Conservation (phyloP, 2,797 vertebrate species). For the Podarcis siculus region DNA sequence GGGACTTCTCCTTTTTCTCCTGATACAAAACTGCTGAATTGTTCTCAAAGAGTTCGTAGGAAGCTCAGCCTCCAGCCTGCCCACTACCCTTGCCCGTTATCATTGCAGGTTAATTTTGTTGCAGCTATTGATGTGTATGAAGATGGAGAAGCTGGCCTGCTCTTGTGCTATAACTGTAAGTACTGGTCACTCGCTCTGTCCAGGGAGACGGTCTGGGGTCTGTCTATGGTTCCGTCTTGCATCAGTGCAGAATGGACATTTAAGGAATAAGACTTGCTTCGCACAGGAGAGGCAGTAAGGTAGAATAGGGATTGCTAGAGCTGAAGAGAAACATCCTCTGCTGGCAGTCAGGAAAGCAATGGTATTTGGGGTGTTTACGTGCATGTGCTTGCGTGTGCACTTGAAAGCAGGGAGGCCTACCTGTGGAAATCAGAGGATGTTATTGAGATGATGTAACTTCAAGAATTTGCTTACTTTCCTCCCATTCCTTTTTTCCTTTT, state of each 20-base stretch:
- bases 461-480: too few relatives aligned
- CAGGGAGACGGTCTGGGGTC: background rate
- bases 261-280: background rate
- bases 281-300: background rate
- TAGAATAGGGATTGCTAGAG: background rate
- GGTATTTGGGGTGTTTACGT: too few relatives aligned
- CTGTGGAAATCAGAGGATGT: too few relatives aligned
- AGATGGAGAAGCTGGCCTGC: slow-evolving; percentile 95
- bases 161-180: slow-evolving; percentile 98
- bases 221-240: background rate
- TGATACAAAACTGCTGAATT: background rate
- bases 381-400: too few relatives aligned
- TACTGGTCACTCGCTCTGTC: slow-evolving; percentile 40
- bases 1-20: background rate
- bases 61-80: slow-evolving; percentile 14
- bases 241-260: too few relatives aligned
- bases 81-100: slow-evolving; percentile 58
- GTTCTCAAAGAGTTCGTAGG: slow-evolving; percentile 21
- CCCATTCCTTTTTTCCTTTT: too few relatives aligned
- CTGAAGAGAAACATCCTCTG: too few relatives aligned
- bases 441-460: too few relatives aligned
- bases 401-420: too few relatives aligned
- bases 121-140: slow-evolving; percentile 98
- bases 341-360: too few relatives aligned
- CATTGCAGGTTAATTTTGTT: slow-evolving; percentile 95